Evolutionary conservation across 2,797 vertebrate genomes (phyloP).

Genomic region (Neopelma chrysocephalum): DNA sequence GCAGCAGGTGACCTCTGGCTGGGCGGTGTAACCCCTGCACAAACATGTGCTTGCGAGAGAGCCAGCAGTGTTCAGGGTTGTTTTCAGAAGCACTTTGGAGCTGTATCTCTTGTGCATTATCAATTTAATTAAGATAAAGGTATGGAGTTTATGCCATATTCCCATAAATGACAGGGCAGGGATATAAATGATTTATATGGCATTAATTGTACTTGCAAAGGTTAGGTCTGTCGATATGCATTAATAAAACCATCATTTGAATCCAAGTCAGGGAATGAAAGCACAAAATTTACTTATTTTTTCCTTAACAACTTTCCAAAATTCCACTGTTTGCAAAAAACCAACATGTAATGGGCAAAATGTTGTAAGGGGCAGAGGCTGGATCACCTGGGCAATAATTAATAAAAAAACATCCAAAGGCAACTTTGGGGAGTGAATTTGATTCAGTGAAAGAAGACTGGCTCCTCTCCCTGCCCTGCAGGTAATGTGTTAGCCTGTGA

Average conservation of each 20-base stretch:
- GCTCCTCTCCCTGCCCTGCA: slow-evolving; percentile 63
- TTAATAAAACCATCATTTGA: background rate
- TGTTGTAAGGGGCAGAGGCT: background rate
- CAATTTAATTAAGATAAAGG: slow-evolving; percentile 39
- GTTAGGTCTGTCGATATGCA: background rate
- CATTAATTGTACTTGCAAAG: slow-evolving; percentile 6
- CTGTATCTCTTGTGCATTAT: background rate
- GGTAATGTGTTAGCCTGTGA: slow-evolving; percentile 77
- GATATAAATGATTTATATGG: slow-evolving; percentile 20
- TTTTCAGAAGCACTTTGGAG: background rate
- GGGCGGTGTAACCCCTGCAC: background rate
- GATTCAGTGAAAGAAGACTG: slow-evolving; percentile 27
- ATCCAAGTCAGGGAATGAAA: background rate
- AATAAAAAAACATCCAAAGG: background rate
- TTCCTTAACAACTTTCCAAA: background rate
- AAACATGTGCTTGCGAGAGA: fast-evolving
- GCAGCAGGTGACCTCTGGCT: background rate
- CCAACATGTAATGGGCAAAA: background rate
- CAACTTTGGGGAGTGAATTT: slow-evolving; percentile 34
- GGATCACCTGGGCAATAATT: background rate
- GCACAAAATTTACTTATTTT: background rate
- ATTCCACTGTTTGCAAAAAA: background rate
- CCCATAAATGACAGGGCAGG: slow-evolving; percentile 6
- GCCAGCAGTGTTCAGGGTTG: background rate
- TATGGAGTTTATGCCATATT: background rate